These are phyloP conservation scores for Psix sp. DNA, from an alignment of 1,140 invertebrate species.

Conservation along the genomic window DNA sequence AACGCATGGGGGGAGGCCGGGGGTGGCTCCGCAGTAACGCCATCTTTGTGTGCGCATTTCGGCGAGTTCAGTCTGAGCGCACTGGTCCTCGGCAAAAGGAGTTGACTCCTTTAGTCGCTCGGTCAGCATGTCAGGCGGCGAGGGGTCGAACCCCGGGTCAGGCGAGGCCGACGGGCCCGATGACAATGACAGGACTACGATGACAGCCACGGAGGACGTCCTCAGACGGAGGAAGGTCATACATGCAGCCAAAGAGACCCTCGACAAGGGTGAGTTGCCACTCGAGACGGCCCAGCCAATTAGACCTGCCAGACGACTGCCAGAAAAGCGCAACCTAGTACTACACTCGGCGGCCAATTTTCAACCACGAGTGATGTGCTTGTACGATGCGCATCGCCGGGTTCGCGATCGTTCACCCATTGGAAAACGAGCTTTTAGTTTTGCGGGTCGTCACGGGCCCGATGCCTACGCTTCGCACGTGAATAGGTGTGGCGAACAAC, in stretches of 20 bases:
- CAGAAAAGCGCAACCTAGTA: neutral
- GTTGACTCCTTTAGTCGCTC: slow-evolving; percentile 62
- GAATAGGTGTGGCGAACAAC: slow-evolving; percentile 30
- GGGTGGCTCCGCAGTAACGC: slow-evolving; percentile 60
- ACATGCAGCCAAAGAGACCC: slow-evolving; percentile 80
- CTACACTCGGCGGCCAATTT: neutral
- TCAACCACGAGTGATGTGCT: no score
- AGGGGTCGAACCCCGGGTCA: slow-evolving; percentile 67
- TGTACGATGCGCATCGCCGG: no score
- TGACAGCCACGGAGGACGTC: slow-evolving; percentile 65
- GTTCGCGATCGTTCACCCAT: no score
- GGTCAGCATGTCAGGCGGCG: slow-evolving; percentile 75
- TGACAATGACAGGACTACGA: slow-evolving; percentile 62
- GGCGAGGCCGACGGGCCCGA: slow-evolving; percentile 63
- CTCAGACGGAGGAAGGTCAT: slow-evolving; percentile 79
- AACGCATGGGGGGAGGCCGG: slow-evolving; percentile 25
- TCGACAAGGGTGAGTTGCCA: slow-evolving; percentile 79
- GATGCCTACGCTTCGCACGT: slow-evolving; percentile 11
- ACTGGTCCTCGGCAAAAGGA: slow-evolving; percentile 71
- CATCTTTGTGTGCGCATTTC: slow-evolving; percentile 43
- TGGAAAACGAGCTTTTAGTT: no score
- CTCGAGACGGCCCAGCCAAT: slow-evolving; percentile 13
- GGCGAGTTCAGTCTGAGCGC: slow-evolving; percentile 66
- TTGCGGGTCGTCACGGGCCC: no score
- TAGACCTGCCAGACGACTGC: neutral